phyloP scores from a whole-genome alignment of 1,140 invertebrate species.

The Cherax destructor region DNA sequence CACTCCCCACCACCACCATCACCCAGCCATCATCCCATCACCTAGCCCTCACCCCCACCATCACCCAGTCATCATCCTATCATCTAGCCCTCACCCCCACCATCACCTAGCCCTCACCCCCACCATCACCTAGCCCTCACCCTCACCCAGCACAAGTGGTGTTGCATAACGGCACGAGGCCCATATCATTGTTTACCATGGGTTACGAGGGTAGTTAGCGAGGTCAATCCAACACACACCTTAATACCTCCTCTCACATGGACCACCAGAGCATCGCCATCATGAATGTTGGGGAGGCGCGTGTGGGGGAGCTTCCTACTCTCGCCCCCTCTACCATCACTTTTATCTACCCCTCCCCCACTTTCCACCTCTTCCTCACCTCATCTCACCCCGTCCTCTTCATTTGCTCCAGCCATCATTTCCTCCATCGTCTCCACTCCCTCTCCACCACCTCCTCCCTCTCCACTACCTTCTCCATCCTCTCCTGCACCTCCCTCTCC shows the following conservation, averaged over 20 bases:
- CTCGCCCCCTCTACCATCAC: background rate
- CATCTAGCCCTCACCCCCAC: constrained; percentile 7
- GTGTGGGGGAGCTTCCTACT: background rate
- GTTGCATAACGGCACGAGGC: constrained; percentile 45
- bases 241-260: too few species aligned
- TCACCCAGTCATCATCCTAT: too few species aligned
- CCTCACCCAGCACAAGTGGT: constrained; percentile 40
- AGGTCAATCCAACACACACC: background rate
- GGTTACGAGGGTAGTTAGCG: constrained; percentile 29
- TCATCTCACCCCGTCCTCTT: too few species aligned
- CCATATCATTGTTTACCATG: constrained; percentile 43
- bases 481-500: too few species aligned
- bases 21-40: too few species aligned
- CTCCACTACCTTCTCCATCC: too few species aligned
- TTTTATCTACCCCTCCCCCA: background rate
- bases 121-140: background rate
- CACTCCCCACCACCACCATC: background rate
- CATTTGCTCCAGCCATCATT: too few species aligned
- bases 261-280: background rate
- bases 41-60: constrained; percentile 2
- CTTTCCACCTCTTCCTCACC: too few species aligned
- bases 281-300: constrained; percentile 12
- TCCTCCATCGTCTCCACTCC: too few species aligned
- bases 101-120: background rate
- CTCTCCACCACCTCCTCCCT: too few species aligned